These are phyloP conservation scores for Furcula furcula DNA, from an alignment of 2,888 invertebrate species.

Conservation along the genomic window DNA sequence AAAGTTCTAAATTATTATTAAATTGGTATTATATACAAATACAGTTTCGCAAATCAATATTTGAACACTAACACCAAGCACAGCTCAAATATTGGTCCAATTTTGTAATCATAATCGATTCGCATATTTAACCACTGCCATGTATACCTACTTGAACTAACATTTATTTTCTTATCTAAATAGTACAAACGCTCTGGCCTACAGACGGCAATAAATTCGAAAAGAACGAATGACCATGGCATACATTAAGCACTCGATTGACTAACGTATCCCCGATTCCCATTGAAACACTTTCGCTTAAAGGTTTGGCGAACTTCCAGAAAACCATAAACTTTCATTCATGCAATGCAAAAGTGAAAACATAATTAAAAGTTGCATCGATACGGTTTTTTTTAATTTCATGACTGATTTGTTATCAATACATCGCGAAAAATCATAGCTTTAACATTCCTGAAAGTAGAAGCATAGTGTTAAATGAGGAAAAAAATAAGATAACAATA, in stretches of 20 bases:
- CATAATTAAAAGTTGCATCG: constrained; percentile 19
- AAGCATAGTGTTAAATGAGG: no score
- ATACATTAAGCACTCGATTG: constrained; percentile 45
- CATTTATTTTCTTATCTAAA: constrained; percentile 48
- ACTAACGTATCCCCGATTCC: constrained; percentile 42
- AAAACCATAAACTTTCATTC: constrained; percentile 47
- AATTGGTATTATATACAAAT: no score
- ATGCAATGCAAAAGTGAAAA: constrained; percentile 36
- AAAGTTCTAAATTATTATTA: no score
- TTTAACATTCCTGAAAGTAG: no score
- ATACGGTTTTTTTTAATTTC: no score
- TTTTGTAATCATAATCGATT: background rate
- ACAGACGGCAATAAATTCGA: constrained; percentile 55
- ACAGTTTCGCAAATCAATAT: no score
- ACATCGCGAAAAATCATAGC: no score
- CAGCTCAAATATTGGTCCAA: no score
- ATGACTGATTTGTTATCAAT: no score
- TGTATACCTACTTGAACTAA: constrained; percentile 38
- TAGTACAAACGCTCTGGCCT: constrained; percentile 46
- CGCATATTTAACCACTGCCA: background rate
- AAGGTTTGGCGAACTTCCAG: constrained; percentile 59
- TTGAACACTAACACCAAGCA: no score
- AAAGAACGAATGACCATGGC: constrained; percentile 58
- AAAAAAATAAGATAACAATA: no score
- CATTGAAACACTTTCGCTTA: constrained; percentile 51